Evolutionary conservation across 2,797 vertebrate genomes (phyloP).

Genomic region (Coreius guichenoti): DNA sequence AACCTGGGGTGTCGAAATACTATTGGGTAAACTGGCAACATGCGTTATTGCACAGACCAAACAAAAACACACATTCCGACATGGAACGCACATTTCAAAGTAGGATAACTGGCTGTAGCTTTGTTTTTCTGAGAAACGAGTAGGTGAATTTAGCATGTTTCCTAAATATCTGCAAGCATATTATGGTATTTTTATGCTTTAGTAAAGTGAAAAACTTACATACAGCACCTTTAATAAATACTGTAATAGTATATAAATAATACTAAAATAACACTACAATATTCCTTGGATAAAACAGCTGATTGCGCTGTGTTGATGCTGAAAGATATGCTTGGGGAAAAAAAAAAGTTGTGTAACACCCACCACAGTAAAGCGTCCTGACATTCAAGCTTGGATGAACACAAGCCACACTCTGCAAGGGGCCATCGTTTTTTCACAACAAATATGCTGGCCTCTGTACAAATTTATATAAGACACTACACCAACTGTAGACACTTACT

Average conservation of each 20-base stretch:
- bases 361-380: slow-evolving; percentile 33
- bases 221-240: neutral
- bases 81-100: no score
- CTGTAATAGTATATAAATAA: no score
- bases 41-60: no score
- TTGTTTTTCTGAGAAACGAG: no score
- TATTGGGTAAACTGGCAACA: no score
- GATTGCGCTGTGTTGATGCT: neutral
- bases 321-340: slow-evolving; percentile 1
- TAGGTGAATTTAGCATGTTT: no score
- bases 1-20: no score
- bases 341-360: slow-evolving; percentile 41
- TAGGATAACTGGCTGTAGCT: no score
- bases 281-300: neutral
- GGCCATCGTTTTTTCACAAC: slow-evolving; percentile 54
- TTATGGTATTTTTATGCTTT: no score
- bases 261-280: neutral
- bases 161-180: no score
- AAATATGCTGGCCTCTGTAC: slow-evolving; percentile 39
- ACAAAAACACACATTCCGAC: no score
- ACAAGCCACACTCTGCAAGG: slow-evolving; percentile 38
- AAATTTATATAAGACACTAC: slow-evolving; percentile 50
- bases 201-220: no score
- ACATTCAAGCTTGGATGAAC: slow-evolving; percentile 50
- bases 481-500: slow-evolving; percentile 34